Percentiles rank a stretch among this genome's conserved stretches.
Evolutionary conservation across 2,113 vertebrate genomes (phyloP).

Genomic region (Poecile atricapillus): DNA sequence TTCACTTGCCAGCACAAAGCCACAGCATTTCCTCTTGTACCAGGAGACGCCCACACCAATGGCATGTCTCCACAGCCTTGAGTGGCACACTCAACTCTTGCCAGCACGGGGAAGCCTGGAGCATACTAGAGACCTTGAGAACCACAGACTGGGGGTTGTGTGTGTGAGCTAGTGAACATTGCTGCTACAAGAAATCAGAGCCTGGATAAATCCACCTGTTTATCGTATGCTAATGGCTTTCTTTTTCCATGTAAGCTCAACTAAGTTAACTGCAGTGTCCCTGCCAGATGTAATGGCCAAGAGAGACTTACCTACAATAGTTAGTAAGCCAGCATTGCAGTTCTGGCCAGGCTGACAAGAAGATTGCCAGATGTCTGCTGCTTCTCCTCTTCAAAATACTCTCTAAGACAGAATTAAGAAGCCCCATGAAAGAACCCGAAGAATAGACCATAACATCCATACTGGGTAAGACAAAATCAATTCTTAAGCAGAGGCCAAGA

Average conservation of each 20-base stretch:
- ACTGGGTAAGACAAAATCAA: neutral
- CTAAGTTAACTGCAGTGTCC: neutral
- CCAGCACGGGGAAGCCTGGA: too few relatives aligned
- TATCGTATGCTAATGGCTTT: neutral
- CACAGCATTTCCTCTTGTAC: too few relatives aligned
- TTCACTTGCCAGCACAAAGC: too few relatives aligned
- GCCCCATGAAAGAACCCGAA: neutral
- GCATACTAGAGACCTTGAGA: too few relatives aligned
- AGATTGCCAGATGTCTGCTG: neutral
- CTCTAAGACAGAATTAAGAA: neutral
- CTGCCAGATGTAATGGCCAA: neutral
- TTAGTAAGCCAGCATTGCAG: neutral
- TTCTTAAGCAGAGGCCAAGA: neutral
- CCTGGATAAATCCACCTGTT: neutral
- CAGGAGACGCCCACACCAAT: too few relatives aligned
- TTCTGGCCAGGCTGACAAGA: neutral
- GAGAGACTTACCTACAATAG: neutral
- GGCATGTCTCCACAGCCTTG: too few relatives aligned
- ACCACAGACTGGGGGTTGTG: neutral
- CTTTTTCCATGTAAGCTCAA: neutral
- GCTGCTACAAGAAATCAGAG: neutral
- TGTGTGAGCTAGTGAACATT: neutral
- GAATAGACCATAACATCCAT: too few relatives aligned
- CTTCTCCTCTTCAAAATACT: neutral
- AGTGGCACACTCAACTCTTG: too few relatives aligned